Conservation (phyloP, 2,888 invertebrate species). For the Nycteola revayana region DNA sequence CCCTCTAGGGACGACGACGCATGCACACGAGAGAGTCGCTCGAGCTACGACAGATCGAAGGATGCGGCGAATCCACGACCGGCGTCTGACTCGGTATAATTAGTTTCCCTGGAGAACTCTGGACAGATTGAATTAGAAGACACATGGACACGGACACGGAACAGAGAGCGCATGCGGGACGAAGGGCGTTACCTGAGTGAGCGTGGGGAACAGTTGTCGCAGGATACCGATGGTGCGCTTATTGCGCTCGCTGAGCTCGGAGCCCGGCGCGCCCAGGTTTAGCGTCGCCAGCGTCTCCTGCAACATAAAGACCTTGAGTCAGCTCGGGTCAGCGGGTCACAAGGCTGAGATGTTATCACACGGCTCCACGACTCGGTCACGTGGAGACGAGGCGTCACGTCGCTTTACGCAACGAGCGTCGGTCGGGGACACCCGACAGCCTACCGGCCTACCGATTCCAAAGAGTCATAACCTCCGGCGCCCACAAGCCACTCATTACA, state of each 20-base stretch:
- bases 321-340: too few species aligned
- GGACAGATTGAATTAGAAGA: neutral
- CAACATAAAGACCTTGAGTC: too few species aligned
- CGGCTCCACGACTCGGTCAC: too few species aligned
- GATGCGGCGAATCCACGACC: too few species aligned
- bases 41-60: too few species aligned
- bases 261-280: conserved; percentile 85
- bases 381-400: too few species aligned
- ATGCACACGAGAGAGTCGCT: neutral
- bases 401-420: too few species aligned
- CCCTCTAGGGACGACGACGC: conserved; percentile 6
- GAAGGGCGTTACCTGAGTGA: conserved; percentile 84
- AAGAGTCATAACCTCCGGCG: neutral
- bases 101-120: neutral
- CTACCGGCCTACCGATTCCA: neutral
- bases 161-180: conserved; percentile 16
- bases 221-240: conserved; percentile 90
- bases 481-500: conserved; percentile 13
- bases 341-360: too few species aligned
- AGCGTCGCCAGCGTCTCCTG: conserved; percentile 86
- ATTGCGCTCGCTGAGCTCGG: conserved; percentile 85
- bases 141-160: neutral
- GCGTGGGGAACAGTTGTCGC: conserved; percentile 87
- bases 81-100: too few species aligned
- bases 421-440: too few species aligned